phyloP scores from a whole-genome alignment of 23 tunicate species.

The Ascidia mentula region DNA sequence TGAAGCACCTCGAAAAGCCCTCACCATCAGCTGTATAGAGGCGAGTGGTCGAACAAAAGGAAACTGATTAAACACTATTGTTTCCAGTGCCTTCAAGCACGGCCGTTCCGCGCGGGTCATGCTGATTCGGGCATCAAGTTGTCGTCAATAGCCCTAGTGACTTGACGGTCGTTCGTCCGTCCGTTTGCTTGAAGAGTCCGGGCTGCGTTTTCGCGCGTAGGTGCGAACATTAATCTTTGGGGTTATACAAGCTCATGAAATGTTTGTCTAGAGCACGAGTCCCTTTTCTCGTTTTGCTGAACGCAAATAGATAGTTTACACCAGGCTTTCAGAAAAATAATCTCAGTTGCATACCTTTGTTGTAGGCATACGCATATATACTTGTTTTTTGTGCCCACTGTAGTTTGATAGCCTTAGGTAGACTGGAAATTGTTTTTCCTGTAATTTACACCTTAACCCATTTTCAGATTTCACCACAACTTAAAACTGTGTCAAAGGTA shows the following conservation, averaged over 20 bases:
- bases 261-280: background rate
- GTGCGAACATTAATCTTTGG: background rate
- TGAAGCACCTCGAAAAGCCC: background rate
- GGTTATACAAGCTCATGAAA: slow-evolving; percentile 6
- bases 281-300: background rate
- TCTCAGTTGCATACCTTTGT: no score
- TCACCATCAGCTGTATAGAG: background rate
- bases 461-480: no score
- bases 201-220: background rate
- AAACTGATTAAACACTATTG: background rate
- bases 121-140: background rate
- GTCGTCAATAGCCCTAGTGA: background rate
- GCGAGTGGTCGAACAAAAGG: background rate
- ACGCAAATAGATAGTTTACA: background rate
- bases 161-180: background rate
- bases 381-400: no score
- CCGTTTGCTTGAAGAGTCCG: background rate
- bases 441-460: no score
- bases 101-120: slow-evolving; percentile 6
- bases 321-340: background rate
- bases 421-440: no score
- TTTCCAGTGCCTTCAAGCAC: slow-evolving; percentile 1
- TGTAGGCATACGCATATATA: no score
- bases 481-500: background rate
- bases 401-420: no score